Percentiles rank a stretch among this genome's conserved stretches.
These are phyloP conservation scores for Encarsia formosa DNA, from an alignment of 2,888 invertebrate species.

Conservation along the genomic window DNA sequence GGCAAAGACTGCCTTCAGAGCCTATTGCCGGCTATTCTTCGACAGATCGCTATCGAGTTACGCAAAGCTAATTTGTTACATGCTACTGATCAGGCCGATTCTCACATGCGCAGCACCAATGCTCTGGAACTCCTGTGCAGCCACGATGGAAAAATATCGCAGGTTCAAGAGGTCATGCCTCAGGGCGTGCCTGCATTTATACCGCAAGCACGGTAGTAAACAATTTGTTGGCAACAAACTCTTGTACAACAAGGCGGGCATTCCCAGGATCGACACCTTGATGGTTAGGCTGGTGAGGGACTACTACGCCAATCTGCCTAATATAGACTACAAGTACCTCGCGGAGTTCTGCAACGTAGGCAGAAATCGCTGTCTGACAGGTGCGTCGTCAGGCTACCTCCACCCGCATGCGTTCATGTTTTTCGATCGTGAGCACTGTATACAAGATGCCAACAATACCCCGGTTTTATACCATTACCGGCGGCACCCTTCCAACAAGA, in stretches of 20 bases:
- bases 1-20: background rate
- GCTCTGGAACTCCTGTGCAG: no score
- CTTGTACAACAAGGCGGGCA: background rate
- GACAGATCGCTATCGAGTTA: no score
- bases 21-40: background rate
- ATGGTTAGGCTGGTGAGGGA: background rate
- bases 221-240: background rate
- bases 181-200: no score
- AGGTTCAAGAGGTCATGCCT: no score
- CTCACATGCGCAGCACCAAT: constrained; percentile 5
- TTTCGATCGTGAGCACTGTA: background rate
- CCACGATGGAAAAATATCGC: constrained; percentile 1
- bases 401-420: no score
- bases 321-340: background rate
- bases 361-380: background rate
- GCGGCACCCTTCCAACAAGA: no score
- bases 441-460: background rate
- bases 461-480: no score
- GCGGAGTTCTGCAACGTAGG: background rate
- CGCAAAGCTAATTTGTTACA: no score
- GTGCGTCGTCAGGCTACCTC: no score
- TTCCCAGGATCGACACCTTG: constrained; percentile 3
- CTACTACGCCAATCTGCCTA: background rate
- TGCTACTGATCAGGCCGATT: no score
- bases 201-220: background rate